phyloP scores from a whole-genome alignment of 2,113 vertebrate genomes.

The Saguinus imperator region DNA sequence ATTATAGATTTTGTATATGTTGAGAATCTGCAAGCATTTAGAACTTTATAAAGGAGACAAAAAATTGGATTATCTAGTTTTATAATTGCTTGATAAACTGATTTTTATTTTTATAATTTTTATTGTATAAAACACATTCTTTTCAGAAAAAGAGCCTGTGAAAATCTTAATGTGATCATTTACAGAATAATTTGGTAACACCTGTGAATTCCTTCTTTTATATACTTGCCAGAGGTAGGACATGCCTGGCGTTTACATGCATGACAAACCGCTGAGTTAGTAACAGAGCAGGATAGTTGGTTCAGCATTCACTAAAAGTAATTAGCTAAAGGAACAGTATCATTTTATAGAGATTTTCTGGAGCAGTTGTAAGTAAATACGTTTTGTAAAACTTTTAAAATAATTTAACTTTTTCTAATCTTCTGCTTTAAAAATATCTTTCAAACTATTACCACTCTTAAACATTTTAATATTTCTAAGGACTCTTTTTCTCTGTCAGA shows the following conservation, averaged over 20 bases:
- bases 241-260: slow-evolving; percentile 66
- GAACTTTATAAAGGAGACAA: background rate
- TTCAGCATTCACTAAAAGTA: background rate
- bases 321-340: background rate
- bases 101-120: background rate
- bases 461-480: background rate
- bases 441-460: background rate
- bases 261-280: background rate
- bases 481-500: background rate
- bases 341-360: background rate
- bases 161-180: slow-evolving; percentile 52
- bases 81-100: background rate
- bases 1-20: background rate
- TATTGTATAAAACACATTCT: background rate
- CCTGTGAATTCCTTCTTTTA: slow-evolving; percentile 65
- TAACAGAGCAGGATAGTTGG: background rate
- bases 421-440: slow-evolving; percentile 17
- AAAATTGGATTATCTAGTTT: background rate
- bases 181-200: slow-evolving; percentile 65
- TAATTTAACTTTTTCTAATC: slow-evolving; percentile 30
- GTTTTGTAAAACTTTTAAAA: background rate
- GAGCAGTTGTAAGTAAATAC: slow-evolving; percentile 60
- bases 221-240: slow-evolving; percentile 58
- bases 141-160: slow-evolving; percentile 7
- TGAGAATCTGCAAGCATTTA: slow-evolving; percentile 23